Evolutionary conservation across 2,113 vertebrate genomes (phyloP), one percentile per base, ranked within the genome.

Genomic region (Nannobrachium achirus): DNA sequence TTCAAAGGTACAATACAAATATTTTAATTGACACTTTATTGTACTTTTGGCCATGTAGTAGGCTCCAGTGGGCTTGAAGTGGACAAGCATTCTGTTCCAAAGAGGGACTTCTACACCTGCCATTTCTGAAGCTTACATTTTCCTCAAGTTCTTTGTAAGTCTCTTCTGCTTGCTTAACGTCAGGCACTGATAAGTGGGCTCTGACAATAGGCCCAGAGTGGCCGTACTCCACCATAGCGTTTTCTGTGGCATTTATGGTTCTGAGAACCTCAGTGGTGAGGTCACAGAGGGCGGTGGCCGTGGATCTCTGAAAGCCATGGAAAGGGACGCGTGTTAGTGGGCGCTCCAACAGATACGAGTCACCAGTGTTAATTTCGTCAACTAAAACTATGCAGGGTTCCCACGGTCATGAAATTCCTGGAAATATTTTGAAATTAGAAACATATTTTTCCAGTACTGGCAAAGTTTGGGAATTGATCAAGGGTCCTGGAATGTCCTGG

Each of bases 201-300:
- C 83, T 82, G 76, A 83, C 84, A 63, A 56, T 66, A 61, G 91
- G 84, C 75, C 89, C 86, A 81, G 90, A 73, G 20, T 82, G 85
- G 73, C 83, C 81, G 10, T 86, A 92, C 83, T 94, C 92, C 15
- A 88, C 82, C 85, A 93, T 88, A 0, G 89, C 93, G 33, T 64
- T 89, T 92, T 95, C 94, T 69, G 90, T 93, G 83, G 93, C 87
- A 39, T 94, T 95, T 90, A 95, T 89, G 82, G 93, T 93, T 92
- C 93, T 94, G 89, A 95, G 86, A 61, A 88, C 89, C 92, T 94
- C 90, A 81, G 88, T 92, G 40, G 93, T 94, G 92, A 95, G 94
- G 91, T 95, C 92, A 14, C 94, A 95, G 81, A 96, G 90, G 90
- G 92, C 94, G 58, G 91, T 91, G 5, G 93, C 93, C 0, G 89